These are phyloP conservation scores for Enteromius viviparus DNA, from an alignment of 2,797 vertebrate species.

Conservation along the genomic window DNA sequence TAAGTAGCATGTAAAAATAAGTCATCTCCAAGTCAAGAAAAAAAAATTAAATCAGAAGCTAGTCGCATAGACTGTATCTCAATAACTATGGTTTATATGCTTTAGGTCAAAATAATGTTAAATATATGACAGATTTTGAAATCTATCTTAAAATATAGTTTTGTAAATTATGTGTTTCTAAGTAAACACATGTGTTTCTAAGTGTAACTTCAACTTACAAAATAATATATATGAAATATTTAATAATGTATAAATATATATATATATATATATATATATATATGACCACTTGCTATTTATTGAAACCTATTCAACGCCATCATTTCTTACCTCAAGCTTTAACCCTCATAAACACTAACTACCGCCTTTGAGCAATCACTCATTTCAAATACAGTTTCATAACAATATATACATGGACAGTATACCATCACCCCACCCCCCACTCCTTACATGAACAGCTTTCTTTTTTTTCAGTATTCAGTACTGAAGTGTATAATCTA, in stretches of 20 bases:
- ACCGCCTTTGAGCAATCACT: conserved; percentile 1
- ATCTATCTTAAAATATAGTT: background rate
- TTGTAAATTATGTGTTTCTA: background rate
- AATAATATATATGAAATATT: background rate
- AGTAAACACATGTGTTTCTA: background rate
- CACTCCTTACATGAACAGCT: background rate
- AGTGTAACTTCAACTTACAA: background rate
- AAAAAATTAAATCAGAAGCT: background rate
- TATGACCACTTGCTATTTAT: background rate
- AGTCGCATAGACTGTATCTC: background rate
- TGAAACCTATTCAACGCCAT: conserved; percentile 14
- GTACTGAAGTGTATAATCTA: background rate
- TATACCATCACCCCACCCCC: no score
- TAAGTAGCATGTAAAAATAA: conserved; percentile 46
- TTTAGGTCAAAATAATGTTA: background rate
- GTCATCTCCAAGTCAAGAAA: background rate
- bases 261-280: no score
- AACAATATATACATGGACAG: background rate
- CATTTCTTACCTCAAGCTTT: background rate
- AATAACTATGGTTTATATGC: background rate
- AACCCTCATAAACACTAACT: conserved; percentile 3
- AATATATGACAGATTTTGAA: background rate
- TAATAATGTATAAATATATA: background rate
- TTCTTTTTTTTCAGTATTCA: background rate
- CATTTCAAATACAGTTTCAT: background rate